Conservation (phyloP, 2,888 invertebrate species). For the Listrodromus nycthemerus region DNA sequence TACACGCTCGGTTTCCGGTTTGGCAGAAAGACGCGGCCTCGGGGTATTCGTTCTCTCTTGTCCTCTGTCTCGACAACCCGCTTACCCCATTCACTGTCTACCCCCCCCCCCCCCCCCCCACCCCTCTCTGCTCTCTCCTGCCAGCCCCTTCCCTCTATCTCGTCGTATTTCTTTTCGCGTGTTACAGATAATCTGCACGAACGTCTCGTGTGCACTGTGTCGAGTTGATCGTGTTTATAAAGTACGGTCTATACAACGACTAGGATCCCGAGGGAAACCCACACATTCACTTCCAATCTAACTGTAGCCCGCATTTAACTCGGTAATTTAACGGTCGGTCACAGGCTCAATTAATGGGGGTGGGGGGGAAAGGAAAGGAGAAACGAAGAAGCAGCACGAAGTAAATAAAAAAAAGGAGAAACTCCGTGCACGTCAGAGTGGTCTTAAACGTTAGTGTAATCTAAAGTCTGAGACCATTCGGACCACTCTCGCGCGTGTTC, state of each 20-base stretch:
- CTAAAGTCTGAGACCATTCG: not conserved
- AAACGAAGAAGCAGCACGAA: not conserved
- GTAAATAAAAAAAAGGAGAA: not conserved
- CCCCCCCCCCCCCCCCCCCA: conserved; percentile 16
- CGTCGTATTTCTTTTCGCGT: conserved; percentile 60
- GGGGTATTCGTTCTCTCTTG: conserved; percentile 25
- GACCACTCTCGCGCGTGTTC: conserved; percentile 37
- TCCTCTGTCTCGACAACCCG: conserved; percentile 23
- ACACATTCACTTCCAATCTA: conserved; percentile 21
- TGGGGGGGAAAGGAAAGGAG: conserved; percentile 5
- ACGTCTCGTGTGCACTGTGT: conserved; percentile 55
- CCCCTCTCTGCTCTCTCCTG: conserved; percentile 10
- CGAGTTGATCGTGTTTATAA: conserved; percentile 37
- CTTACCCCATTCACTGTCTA: not conserved
- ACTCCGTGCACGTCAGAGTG: conserved; percentile 12
- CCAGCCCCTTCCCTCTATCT: conserved; percentile 41
- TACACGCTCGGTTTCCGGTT: conserved; percentile 51
- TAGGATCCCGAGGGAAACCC: conserved; percentile 11
- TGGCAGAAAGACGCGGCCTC: conserved; percentile 37
- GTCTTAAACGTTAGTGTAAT: conserved; percentile 29
- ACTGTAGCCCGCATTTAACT: conserved; percentile 53
- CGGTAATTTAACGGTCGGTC: conserved; percentile 56
- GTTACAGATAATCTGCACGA: conserved; percentile 64
- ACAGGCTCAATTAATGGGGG: conserved; percentile 49
- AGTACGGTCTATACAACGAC: conserved; percentile 12